Conservation (phyloP, 2,113 vertebrate genomes). For the Gulo gulo region DNA sequence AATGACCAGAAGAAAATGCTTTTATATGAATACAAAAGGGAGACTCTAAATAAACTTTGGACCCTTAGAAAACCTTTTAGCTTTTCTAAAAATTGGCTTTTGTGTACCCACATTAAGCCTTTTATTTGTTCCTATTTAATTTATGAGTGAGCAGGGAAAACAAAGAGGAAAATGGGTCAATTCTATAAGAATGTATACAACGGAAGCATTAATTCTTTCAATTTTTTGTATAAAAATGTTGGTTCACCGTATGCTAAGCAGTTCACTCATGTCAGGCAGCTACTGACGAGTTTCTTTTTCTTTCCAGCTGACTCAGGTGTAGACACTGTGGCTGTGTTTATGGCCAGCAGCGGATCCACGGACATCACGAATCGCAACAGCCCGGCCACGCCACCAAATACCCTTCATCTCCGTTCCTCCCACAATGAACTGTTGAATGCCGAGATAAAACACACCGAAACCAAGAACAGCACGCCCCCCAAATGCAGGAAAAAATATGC, state of each 20-base stretch:
- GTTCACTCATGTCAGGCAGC: not conserved
- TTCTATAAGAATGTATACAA: not conserved
- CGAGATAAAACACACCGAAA: constrained; percentile 90
- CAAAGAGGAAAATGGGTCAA: not conserved
- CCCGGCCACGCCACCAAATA: constrained; percentile 89
- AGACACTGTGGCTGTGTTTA: constrained; percentile 91
- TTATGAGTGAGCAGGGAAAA: not conserved
- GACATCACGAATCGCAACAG: constrained; percentile 89
- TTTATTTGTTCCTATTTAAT: not conserved
- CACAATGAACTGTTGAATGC: constrained; percentile 95
- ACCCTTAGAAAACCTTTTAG: not conserved
- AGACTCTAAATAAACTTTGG: constrained; percentile 23
- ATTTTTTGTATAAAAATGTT: constrained; percentile 21
- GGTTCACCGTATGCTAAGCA: accelerated
- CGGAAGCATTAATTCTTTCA: not conserved
- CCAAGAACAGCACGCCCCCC: constrained; percentile 88
- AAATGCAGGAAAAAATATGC: constrained; percentile 95
- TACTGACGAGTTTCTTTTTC: constrained; percentile 6
- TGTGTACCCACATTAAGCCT: not conserved
- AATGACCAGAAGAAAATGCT: not conserved
- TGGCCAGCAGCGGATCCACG: constrained; percentile 88
- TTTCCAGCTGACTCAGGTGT: constrained; percentile 84
- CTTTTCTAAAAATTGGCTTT: constrained; percentile 17
- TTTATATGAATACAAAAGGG: not conserved
- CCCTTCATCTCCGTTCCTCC: constrained; percentile 94